Evolutionary conservation across 2,888 invertebrate species (phyloP), one percentile per base, ranked within the genome.

Genomic region (Drosophila helvetica): DNA sequence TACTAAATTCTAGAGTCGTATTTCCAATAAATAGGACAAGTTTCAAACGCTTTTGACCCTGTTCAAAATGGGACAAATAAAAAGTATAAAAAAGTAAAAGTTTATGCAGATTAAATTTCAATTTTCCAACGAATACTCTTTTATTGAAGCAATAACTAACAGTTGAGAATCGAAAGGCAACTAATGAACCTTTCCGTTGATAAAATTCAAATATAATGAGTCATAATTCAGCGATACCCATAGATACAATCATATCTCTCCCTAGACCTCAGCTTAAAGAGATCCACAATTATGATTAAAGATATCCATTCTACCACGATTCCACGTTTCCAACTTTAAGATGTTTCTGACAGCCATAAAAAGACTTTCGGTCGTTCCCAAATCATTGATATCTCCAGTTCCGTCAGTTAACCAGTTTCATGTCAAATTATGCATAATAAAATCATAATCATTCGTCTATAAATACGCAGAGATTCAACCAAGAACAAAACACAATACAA

Each of bases 331-430:
- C n/a, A 46, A 12, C 33, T 51, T 33, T 18, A 45, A 33, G 42
- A 42, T 48, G 4, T 6, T 6, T 38, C 42, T 30, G 38, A 65
- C 55, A 55, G 67, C 73, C 56, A 56, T 27, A 25, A 22, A 50
- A 50, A 19, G 46, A 46, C 51, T 19, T 42, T 17, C 9, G 33
- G 17, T 15, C 7, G 18, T 19, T 50, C 17, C 50, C 19, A 43
- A 17, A 46, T 57, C 51, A 57, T 38, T 51, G 52, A 42, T 47
- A 54, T 51, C 52, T 54, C 65, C 33, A 63, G 72, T 72, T 72
- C 70, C 73, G 63, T 48, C 46, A 47, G 18, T 43, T 52, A 75
- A 80, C 69, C 67, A 56, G 78, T 75, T 84, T 78, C 59, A 47
- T 63, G 78, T 48, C 52, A 54, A 63, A 56, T 55, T 78, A 66